Percentiles rank a stretch among this genome's conserved stretches.
These are phyloP conservation scores for Sminthurinus aureus DNA, from an alignment of 2,888 invertebrate genomes.

Conservation along the genomic window DNA sequence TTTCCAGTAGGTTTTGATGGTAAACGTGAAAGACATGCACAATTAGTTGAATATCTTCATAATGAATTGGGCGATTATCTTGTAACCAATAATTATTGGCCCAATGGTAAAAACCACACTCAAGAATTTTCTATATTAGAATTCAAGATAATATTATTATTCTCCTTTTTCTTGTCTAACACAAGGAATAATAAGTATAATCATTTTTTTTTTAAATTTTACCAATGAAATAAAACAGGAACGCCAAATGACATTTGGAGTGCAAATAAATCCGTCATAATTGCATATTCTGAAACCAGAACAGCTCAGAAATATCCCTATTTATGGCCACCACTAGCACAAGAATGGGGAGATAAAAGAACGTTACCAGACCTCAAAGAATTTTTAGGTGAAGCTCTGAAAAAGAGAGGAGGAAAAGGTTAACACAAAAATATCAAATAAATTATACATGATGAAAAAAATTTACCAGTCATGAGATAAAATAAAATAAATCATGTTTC, in stretches of 20 bases:
- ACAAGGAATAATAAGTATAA: no score
- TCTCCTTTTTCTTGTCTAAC: no score
- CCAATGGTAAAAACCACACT: conserved; percentile 43
- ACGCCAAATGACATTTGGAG: conserved; percentile 68
- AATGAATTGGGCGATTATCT: conserved; percentile 69
- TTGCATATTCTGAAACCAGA: conserved; percentile 68
- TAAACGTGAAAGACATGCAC: conserved; percentile 67
- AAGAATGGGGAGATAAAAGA: conserved; percentile 70
- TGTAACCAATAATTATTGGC: conserved; percentile 66
- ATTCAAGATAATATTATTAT: no score
- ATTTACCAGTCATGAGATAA: no score
- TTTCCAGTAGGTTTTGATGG: conserved; percentile 73
- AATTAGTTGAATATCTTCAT: conserved; percentile 68
- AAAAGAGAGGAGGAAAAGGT: no score
- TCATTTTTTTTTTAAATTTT: no score
- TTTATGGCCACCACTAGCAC: conserved; percentile 72
- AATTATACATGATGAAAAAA: no score
- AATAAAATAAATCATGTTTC: no score
- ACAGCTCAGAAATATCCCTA: conserved; percentile 53
- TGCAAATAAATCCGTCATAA: conserved; percentile 68
- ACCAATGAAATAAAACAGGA: background rate
- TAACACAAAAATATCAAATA: no score
- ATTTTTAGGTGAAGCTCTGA: no score
- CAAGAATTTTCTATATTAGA: no score
- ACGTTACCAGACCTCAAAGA: conserved; percentile 60